A percentile compares a stretch with the other conserved stretches of the same genome.
These are phyloP conservation scores for Varecia variegata DNA, from an alignment of 2,797 vertebrate genomes.

Conservation along the genomic window DNA sequence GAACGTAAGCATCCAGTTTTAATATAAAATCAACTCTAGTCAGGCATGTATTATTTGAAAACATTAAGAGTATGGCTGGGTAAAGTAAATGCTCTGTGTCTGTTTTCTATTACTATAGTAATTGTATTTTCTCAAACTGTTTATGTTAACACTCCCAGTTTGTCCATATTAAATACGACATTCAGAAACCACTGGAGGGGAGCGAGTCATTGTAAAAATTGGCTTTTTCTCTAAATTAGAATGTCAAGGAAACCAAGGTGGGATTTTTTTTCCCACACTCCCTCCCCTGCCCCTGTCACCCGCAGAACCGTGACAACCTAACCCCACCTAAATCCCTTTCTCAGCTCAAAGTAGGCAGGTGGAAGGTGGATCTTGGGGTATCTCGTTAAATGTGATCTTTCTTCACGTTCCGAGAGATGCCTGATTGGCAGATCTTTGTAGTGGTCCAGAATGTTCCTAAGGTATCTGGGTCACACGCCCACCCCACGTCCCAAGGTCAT, in stretches of 20 bases:
- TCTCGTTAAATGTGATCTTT: neutral
- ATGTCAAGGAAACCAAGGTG: neutral
- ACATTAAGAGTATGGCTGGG: neutral
- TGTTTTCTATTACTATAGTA: neutral
- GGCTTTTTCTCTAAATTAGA: neutral
- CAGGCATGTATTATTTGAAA: neutral
- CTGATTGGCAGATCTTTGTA: neutral
- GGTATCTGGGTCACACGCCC: neutral
- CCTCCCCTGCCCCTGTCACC: neutral
- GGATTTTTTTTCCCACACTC: neutral
- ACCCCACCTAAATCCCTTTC: neutral
- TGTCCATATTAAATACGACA: neutral
- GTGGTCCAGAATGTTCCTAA: neutral
- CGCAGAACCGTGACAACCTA: neutral
- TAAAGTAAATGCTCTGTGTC: neutral
- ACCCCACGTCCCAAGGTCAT: neutral
- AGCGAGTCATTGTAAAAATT: neutral
- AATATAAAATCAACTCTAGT: neutral
- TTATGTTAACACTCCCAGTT: neutral
- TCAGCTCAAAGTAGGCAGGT: neutral
- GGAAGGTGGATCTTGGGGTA: neutral
- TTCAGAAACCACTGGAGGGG: neutral
- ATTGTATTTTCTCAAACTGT: slow-evolving; percentile 10
- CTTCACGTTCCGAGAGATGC: neutral
- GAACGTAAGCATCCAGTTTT: neutral